phyloP scores from a whole-genome alignment of 2,113 vertebrate species.

The Epinephelus fuscoguttatus region DNA sequence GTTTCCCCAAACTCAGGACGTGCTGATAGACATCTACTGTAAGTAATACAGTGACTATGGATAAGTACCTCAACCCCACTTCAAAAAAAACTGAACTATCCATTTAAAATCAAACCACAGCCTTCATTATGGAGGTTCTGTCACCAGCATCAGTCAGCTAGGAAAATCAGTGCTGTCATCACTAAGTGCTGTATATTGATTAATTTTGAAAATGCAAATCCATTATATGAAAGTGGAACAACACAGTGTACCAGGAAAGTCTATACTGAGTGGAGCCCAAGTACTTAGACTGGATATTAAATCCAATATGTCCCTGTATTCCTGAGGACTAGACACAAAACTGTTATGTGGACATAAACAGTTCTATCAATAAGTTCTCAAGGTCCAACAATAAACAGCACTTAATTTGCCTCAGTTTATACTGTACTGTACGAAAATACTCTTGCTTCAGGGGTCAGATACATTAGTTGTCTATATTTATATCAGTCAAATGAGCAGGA shows the following conservation, averaged over 20 bases:
- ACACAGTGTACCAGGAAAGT: not conserved
- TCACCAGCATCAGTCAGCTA: slow-evolving; percentile 10
- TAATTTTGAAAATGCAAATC: slow-evolving; percentile 13
- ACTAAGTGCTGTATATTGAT: slow-evolving; percentile 52
- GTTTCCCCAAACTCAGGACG: too few relatives aligned
- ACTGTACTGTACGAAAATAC: not conserved
- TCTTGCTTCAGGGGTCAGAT: not conserved
- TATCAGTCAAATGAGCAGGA: not conserved
- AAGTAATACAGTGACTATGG: too few relatives aligned
- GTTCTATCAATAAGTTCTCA: not conserved
- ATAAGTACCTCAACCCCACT: too few relatives aligned
- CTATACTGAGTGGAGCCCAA: not conserved
- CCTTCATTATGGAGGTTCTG: slow-evolving; percentile 1
- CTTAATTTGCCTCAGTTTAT: not conserved
- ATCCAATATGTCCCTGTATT: not conserved
- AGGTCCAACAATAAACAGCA: not conserved
- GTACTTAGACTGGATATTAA: not conserved
- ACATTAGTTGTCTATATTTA: not conserved
- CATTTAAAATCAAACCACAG: not conserved
- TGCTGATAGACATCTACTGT: too few relatives aligned
- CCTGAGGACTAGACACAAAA: not conserved
- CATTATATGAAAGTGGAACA: slow-evolving; percentile 39
- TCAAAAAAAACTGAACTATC: too few relatives aligned
- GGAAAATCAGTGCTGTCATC: slow-evolving; percentile 24
- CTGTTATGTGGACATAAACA: not conserved